These are phyloP conservation scores for Thunnus maccoyii DNA, from an alignment of 2,113 vertebrate genomes.

Conservation along the genomic window DNA sequence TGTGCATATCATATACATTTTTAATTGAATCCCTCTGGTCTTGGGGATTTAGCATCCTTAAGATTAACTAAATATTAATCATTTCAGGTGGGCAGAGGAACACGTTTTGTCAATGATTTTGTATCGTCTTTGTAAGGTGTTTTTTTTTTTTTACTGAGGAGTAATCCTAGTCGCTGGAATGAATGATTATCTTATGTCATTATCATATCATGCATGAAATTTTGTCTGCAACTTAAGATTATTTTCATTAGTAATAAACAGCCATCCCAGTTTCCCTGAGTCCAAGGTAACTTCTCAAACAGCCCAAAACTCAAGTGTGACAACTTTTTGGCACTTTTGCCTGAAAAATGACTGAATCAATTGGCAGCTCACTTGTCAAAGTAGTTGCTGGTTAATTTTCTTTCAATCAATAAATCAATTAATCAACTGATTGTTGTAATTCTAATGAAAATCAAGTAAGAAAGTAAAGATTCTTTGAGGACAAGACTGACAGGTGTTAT, in stretches of 20 bases:
- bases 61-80: background rate
- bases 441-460: too few species aligned
- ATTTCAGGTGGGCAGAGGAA: slow-evolving; percentile 6
- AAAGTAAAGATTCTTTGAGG: background rate
- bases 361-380: too few species aligned
- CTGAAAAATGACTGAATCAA: too few species aligned
- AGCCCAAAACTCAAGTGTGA: too few species aligned
- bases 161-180: background rate
- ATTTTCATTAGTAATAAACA: too few species aligned
- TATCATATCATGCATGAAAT: background rate
- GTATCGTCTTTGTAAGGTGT: background rate
- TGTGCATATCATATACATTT: slow-evolving; percentile 6
- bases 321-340: too few species aligned
- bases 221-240: too few species aligned
- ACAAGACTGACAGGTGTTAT: background rate
- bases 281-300: too few species aligned
- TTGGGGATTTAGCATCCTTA: background rate
- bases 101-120: background rate
- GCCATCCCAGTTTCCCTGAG: too few species aligned
- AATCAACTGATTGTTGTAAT: too few species aligned
- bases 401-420: too few species aligned
- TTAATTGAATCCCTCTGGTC: background rate
- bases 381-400: too few species aligned
- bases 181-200: background rate
- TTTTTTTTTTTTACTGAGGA: background rate